Evolutionary conservation across 2,113 vertebrate species (phyloP).

Genomic region (Mohoua ochrocephala): DNA sequence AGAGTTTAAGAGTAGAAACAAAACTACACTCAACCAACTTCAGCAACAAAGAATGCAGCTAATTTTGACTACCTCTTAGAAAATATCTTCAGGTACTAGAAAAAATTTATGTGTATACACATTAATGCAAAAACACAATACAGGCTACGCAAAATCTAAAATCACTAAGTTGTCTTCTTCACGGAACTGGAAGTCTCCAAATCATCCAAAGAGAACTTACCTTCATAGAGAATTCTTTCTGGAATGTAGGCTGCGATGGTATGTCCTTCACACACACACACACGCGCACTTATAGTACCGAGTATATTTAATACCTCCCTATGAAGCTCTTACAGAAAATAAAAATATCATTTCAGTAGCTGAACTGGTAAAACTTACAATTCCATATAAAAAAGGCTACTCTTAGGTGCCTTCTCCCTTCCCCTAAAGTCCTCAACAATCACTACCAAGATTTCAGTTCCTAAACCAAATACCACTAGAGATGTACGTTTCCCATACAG

Average conservation of each 20-base stretch:
- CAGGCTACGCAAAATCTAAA: background rate
- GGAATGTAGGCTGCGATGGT: background rate
- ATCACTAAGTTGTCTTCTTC: background rate
- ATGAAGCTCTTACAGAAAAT: background rate
- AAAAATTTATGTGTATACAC: background rate
- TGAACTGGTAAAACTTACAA: background rate
- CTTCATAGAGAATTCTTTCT: background rate
- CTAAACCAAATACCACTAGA: background rate
- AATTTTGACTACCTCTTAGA: background rate
- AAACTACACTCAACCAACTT: background rate
- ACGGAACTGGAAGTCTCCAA: background rate
- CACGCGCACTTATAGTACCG: background rate
- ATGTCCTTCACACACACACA: background rate
- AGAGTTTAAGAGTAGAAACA: background rate
- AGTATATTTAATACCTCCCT: background rate
- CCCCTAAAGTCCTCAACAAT: background rate
- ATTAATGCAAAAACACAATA: background rate
- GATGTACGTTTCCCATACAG: background rate
- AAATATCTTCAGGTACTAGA: background rate
- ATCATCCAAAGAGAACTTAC: background rate
- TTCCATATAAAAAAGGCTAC: background rate
- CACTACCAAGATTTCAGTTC: background rate
- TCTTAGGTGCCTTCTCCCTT: background rate
- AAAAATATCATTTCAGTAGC: background rate
- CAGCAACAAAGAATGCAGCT: background rate